Percentiles rank a stretch among this genome's conserved stretches.
Conservation (phyloP, 1,140 invertebrate genomes). For the Drosophila cardini region DNA sequence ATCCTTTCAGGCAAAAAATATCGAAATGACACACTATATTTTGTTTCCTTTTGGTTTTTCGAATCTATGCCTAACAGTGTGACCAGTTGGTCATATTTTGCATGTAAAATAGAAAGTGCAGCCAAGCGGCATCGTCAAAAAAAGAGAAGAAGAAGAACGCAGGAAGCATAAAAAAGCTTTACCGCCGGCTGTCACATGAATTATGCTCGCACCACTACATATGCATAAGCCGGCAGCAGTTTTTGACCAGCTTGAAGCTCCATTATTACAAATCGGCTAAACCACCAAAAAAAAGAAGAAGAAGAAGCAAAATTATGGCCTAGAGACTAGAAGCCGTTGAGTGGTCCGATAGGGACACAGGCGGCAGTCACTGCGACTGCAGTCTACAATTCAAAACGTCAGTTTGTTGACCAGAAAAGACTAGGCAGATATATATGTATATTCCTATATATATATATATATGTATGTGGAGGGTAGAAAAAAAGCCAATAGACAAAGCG, state of each 20-base stretch:
- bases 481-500: slow-evolving; percentile 41
- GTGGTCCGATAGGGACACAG: slow-evolving; percentile 1
- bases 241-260: slow-evolving; percentile 22
- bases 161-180: slow-evolving; percentile 23
- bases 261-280: slow-evolving; percentile 53
- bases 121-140: slow-evolving; percentile 3
- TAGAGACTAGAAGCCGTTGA: slow-evolving; percentile 35
- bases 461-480: neutral
- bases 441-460: neutral
- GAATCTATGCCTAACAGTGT: slow-evolving; percentile 25
- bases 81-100: slow-evolving; percentile 51
- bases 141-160: neutral
- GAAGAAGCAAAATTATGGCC: slow-evolving; percentile 12
- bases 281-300: slow-evolving; percentile 22
- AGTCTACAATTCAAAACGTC: slow-evolving; percentile 70
- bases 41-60: slow-evolving; percentile 30
- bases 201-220: slow-evolving; percentile 69
- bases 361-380: slow-evolving; percentile 66
- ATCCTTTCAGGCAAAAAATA: neutral
- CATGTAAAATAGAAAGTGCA: slow-evolving; percentile 59
- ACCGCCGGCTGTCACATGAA: slow-evolving; percentile 65
- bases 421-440: slow-evolving; percentile 23
- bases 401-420: slow-evolving; percentile 22
- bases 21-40: neutral
- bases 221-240: slow-evolving; percentile 11